These are phyloP conservation scores for Machaerirhynchus nigripectus DNA, from an alignment of 2,113 vertebrate genomes.

Conservation along the genomic window DNA sequence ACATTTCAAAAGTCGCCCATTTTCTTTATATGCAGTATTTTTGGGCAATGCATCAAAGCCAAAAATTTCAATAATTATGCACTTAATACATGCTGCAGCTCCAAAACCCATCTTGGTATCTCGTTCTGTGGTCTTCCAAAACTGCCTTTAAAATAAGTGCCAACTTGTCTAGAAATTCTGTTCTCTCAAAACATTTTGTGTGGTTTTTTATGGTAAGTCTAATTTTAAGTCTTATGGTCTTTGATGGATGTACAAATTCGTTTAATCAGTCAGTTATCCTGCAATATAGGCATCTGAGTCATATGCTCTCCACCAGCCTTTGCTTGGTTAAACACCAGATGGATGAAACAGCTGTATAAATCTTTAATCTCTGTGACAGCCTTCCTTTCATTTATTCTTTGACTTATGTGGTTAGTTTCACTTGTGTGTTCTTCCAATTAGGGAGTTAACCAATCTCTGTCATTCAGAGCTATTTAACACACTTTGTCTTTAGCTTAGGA, in stretches of 20 bases:
- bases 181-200: background rate
- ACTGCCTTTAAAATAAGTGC: background rate
- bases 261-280: constrained; percentile 23
- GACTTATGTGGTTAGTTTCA: constrained; percentile 10
- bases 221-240: constrained; percentile 33
- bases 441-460: constrained; percentile 1
- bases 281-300: constrained; percentile 19
- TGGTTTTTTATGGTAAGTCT: background rate
- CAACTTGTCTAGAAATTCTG: background rate
- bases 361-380: constrained; percentile 37
- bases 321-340: constrained; percentile 59
- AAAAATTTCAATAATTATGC: background rate
- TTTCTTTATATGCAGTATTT: background rate
- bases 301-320: constrained; percentile 20
- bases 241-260: constrained; percentile 21
- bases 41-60: background rate
- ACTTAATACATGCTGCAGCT: background rate
- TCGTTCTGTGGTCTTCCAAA: background rate
- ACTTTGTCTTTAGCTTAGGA: background rate
- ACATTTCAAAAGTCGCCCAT: background rate
- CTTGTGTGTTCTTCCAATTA: constrained; percentile 22
- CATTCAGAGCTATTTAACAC: background rate
- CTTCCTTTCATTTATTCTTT: constrained; percentile 36
- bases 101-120: background rate
- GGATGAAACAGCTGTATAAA: constrained; percentile 59